These are phyloP conservation scores for Thalassophryne amazonica DNA, from an alignment of 2,797 vertebrate species.

Conservation along the genomic window DNA sequence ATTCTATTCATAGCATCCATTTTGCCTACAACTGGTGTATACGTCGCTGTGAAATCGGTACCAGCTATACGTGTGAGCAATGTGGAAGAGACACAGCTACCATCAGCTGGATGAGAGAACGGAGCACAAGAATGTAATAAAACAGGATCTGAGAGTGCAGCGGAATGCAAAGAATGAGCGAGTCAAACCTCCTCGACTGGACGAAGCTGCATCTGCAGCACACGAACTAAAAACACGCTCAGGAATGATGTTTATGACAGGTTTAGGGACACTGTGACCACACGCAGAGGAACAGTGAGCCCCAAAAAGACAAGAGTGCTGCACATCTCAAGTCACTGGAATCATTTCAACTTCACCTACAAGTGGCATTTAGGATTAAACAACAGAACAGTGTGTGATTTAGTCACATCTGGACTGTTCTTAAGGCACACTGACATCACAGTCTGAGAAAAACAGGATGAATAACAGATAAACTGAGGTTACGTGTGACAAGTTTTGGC, in stretches of 20 bases:
- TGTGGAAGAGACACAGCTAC: slow-evolving; percentile 33
- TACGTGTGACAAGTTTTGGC: slow-evolving; percentile 50
- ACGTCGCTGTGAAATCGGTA: slow-evolving; percentile 70
- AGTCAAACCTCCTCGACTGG: slow-evolving; percentile 23
- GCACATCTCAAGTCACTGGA: neutral
- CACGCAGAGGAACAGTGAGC: neutral
- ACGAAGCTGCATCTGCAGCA: slow-evolving; percentile 20
- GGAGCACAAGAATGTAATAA: slow-evolving; percentile 41
- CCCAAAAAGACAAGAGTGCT: neutral
- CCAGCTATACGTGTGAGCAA: slow-evolving; percentile 54
- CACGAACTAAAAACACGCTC: slow-evolving; percentile 35
- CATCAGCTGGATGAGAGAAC: slow-evolving; percentile 4
- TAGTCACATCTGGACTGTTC: neutral
- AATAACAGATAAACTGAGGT: slow-evolving; percentile 1
- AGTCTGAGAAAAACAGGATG: neutral
- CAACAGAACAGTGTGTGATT: neutral
- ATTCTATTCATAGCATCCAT: slow-evolving; percentile 71
- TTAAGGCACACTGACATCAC: slow-evolving; percentile 3
- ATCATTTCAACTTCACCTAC: slow-evolving; percentile 1
- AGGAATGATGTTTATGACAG: slow-evolving; percentile 26
- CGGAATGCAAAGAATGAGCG: slow-evolving; percentile 56
- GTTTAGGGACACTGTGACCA: slow-evolving; percentile 13
- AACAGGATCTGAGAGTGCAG: slow-evolving; percentile 33
- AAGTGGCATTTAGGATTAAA: neutral
- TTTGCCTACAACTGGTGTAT: slow-evolving; percentile 69